These are phyloP conservation scores for Athetis lepigone DNA, from an alignment of 2,888 invertebrate genomes.

Conservation along the genomic window DNA sequence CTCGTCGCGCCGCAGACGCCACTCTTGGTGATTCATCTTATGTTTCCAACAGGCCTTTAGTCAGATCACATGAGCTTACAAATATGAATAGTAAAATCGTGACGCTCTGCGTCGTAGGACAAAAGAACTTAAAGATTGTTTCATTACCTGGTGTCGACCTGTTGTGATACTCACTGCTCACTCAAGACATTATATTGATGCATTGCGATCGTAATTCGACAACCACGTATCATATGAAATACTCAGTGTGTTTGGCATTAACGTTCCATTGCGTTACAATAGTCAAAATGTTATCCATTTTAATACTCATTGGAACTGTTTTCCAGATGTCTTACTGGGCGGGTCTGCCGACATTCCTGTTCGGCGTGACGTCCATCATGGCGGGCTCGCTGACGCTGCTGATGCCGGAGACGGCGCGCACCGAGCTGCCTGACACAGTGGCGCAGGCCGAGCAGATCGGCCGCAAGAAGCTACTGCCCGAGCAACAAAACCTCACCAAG, in stretches of 20 bases:
- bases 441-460: constrained; percentile 86
- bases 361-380: constrained; percentile 84
- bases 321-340: constrained; percentile 85
- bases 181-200: too few species aligned
- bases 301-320: background rate
- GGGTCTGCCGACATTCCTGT: constrained; percentile 86
- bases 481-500: constrained; percentile 38
- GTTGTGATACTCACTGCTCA: too few species aligned
- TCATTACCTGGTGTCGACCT: too few species aligned
- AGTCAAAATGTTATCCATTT: too few species aligned
- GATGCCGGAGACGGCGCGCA: constrained; percentile 88
- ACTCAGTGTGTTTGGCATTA: too few species aligned
- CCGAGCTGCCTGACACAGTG: constrained; percentile 87
- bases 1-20: constrained; percentile 94
- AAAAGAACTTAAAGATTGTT: too few species aligned
- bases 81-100: background rate
- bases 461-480: constrained; percentile 47
- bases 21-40: constrained; percentile 87
- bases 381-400: constrained; percentile 83
- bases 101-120: background rate
- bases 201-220: too few species aligned
- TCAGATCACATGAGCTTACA: background rate
- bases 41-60: background rate
- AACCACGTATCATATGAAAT: too few species aligned
- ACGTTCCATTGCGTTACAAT: too few species aligned